Conservation (phyloP, 2,888 invertebrate genomes). For the Agrochola litura region DNA sequence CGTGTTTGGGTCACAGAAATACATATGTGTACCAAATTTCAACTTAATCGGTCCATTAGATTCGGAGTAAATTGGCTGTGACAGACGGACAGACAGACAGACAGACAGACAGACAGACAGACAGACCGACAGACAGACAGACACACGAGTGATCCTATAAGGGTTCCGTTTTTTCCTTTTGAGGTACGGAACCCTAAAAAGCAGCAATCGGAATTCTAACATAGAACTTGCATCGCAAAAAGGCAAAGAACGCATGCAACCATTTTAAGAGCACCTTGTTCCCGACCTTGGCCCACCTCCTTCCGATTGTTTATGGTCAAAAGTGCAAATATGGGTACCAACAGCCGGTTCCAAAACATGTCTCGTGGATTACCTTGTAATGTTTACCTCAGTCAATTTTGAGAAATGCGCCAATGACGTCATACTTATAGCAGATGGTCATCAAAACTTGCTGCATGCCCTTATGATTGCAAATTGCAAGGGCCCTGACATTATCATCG, state of each 20-base stretch:
- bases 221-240: background rate
- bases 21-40: too few relatives aligned
- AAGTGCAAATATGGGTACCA: constrained; percentile 21
- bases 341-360: constrained; percentile 40
- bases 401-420: constrained; percentile 57
- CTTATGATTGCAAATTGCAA: constrained; percentile 36
- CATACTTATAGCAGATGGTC: constrained; percentile 64
- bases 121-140: too few relatives aligned
- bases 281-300: constrained; percentile 44
- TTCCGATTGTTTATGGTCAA: constrained; percentile 33
- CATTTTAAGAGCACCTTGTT: constrained; percentile 23
- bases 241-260: background rate
- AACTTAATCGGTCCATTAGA: too few relatives aligned
- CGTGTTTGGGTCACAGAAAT: too few relatives aligned
- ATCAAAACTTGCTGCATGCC: constrained; percentile 34
- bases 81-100: too few relatives aligned
- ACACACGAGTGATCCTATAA: too few relatives aligned
- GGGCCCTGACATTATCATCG: constrained; percentile 59
- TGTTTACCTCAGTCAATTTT: constrained; percentile 44
- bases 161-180: too few relatives aligned
- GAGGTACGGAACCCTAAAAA: too few relatives aligned
- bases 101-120: too few relatives aligned
- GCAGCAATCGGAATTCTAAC: background rate
- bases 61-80: too few relatives aligned
- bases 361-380: constrained; percentile 55